These are phyloP conservation scores for Scaptomyza pallida DNA, from an alignment of 1,140 invertebrate species.

Conservation along the genomic window DNA sequence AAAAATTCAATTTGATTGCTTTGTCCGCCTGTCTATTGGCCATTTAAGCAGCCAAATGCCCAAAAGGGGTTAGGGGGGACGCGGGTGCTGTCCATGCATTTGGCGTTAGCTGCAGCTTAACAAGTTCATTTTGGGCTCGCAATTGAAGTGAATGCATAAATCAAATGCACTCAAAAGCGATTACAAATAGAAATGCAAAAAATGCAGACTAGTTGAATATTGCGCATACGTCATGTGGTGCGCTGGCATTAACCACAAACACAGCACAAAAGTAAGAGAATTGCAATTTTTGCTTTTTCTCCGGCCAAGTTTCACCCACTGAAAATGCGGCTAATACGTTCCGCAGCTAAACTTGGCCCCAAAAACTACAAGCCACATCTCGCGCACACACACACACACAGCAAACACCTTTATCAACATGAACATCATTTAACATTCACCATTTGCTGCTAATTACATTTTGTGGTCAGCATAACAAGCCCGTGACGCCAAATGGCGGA, in stretches of 20 bases:
- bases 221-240: slow-evolving; percentile 35
- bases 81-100: neutral
- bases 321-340: slow-evolving; percentile 7
- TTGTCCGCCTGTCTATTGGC: slow-evolving; percentile 57
- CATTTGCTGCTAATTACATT: slow-evolving; percentile 82
- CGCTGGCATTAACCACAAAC: too few species aligned
- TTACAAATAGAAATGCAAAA: slow-evolving; percentile 10
- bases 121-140: slow-evolving; percentile 64
- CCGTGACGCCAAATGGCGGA: slow-evolving; percentile 30
- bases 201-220: slow-evolving; percentile 17
- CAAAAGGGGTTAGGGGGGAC: neutral
- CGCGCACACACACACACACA: neutral
- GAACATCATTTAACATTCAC: slow-evolving; percentile 40
- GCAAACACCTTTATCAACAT: slow-evolving; percentile 18
- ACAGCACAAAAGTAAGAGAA: too few species aligned
- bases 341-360: neutral
- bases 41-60: slow-evolving; percentile 60
- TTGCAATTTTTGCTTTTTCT: neutral
- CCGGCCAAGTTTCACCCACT: neutral
- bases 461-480: slow-evolving; percentile 80
- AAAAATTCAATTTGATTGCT: slow-evolving; percentile 74
- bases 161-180: slow-evolving; percentile 54
- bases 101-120: slow-evolving; percentile 57
- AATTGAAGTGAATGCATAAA: slow-evolving; percentile 51
- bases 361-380: neutral